phyloP scores from a whole-genome alignment of 2,113 vertebrate genomes.

The Grantiella picta region DNA sequence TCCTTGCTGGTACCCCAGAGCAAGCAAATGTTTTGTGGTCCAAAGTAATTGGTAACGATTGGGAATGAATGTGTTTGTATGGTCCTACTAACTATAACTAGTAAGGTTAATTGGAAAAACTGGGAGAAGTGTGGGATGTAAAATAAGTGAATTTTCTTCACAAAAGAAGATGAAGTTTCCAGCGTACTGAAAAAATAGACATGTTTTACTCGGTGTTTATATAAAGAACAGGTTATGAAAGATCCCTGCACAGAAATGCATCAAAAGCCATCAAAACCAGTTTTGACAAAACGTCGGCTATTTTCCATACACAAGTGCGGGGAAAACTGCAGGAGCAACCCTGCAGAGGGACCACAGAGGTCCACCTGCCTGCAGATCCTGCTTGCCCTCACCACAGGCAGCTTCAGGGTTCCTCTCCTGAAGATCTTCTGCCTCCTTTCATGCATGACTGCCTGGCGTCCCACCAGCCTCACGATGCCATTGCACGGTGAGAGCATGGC shows the following conservation, averaged over 20 bases:
- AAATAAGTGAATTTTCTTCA: not conserved
- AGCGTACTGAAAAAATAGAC: not conserved
- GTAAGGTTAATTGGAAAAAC: slow-evolving; percentile 46
- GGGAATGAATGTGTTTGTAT: not conserved
- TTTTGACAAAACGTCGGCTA: accelerated
- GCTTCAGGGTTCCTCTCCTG: not conserved
- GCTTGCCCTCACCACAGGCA: not conserved
- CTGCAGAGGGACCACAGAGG: not conserved
- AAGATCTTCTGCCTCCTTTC: not conserved
- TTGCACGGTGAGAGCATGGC: not conserved
- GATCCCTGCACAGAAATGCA: not conserved
- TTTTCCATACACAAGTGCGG: not conserved
- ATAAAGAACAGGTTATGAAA: not conserved
- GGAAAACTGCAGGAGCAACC: accelerated
- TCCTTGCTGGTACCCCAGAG: slow-evolving; percentile 56
- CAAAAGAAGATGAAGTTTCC: not conserved
- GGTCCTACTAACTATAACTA: slow-evolving; percentile 35
- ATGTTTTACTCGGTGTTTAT: not conserved
- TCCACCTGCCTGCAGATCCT: not conserved
- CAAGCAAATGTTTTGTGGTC: slow-evolving; percentile 47
- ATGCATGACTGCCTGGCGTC: accelerated
- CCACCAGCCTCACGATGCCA: accelerated
- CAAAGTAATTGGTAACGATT: slow-evolving; percentile 47
- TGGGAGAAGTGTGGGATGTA: not conserved
- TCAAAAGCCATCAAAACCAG: not conserved